These are phyloP conservation scores for Coregonus suidteri DNA, from an alignment of 2,797 vertebrate genomes.

Conservation along the genomic window DNA sequence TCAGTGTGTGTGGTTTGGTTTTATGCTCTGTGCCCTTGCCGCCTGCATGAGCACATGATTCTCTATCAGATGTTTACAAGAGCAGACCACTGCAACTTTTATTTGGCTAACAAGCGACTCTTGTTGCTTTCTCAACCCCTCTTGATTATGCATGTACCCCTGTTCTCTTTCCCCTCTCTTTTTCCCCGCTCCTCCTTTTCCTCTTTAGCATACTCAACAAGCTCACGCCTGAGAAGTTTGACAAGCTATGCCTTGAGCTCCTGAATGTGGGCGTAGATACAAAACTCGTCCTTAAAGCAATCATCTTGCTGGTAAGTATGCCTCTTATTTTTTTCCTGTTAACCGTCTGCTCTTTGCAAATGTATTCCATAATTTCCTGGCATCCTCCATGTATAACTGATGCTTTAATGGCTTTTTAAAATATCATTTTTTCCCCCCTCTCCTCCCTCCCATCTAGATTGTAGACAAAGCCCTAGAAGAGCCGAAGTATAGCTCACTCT, in stretches of 20 bases:
- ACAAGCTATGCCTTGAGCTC: conserved; percentile 99
- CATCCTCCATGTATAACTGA: conserved; percentile 32
- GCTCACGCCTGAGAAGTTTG: conserved; percentile 99
- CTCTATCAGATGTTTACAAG: conserved; percentile 41
- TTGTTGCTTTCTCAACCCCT: not conserved
- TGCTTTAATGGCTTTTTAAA: not conserved
- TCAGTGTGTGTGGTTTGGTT: not conserved
- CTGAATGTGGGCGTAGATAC: conserved; percentile 99
- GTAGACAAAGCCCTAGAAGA: conserved; percentile 99
- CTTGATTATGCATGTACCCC: not conserved
- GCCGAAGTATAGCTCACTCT: conserved; percentile 99
- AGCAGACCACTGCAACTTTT: not conserved
- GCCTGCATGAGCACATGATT: not conserved
- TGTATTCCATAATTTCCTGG: conserved; percentile 21
- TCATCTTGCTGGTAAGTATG: conserved; percentile 97
- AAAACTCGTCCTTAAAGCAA: conserved; percentile 99
- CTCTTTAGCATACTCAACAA: conserved; percentile 97
- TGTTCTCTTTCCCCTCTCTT: not conserved
- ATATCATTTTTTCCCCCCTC: not conserved
- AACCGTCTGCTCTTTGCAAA: conserved; percentile 19
- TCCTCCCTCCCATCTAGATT: conserved; percentile 76
- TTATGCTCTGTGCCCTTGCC: conserved; percentile 4
- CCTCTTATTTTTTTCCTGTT: not conserved
- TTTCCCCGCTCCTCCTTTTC: not conserved
- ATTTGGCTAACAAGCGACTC: not conserved